These are phyloP conservation scores for Neomonachus schauinslandi DNA, from an alignment of 2,113 vertebrate species.

Conservation along the genomic window DNA sequence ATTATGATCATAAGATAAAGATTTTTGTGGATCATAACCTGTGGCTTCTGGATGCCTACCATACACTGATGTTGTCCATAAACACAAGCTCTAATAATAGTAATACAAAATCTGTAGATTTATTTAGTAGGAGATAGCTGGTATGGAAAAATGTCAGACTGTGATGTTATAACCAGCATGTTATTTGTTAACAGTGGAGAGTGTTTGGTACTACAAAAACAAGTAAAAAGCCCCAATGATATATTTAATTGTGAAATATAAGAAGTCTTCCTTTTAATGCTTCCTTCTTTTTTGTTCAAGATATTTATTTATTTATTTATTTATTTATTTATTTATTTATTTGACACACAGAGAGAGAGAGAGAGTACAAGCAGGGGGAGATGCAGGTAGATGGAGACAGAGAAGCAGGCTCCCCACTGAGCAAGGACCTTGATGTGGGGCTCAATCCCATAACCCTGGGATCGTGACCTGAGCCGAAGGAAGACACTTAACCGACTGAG, in stretches of 20 bases:
- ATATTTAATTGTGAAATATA: not conserved
- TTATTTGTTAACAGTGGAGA: slow-evolving; percentile 18
- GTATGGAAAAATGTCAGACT: not conserved
- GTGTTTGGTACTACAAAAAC: not conserved
- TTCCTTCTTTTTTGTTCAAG: not conserved
- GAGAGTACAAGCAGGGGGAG: not conserved
- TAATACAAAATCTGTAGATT: not conserved
- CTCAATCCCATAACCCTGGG: not conserved
- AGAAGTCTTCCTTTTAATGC: not conserved
- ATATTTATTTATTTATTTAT: not conserved
- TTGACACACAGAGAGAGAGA: not conserved
- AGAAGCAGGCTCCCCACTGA: not conserved
- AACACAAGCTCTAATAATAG: not conserved
- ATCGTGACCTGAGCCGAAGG: not conserved
- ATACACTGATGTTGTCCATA: not conserved
- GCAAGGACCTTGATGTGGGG: not conserved
- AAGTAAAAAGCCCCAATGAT: not conserved
- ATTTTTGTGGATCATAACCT: not conserved
- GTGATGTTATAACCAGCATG: not conserved
- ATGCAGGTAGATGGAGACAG: not conserved
- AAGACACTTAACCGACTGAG: not conserved
- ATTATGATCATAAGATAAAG: not conserved
- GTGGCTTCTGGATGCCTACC: not conserved
- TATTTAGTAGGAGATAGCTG: not conserved
- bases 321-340: too few species aligned